Evolutionary conservation across 2,888 invertebrate genomes (phyloP).

Genomic region (Troilus luridus): DNA sequence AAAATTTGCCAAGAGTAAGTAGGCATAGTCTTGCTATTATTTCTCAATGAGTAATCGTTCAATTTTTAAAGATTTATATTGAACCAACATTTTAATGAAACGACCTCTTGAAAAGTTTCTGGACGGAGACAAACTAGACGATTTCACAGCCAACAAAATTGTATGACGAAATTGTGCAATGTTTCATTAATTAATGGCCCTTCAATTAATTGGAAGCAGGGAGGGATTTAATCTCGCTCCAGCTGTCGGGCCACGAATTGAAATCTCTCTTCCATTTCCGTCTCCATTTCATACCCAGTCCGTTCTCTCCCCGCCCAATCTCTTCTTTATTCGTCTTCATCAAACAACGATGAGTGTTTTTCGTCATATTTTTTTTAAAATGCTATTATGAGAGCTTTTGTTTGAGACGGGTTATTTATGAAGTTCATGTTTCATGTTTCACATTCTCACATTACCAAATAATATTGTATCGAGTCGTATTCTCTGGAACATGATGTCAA

Average conservation of each 20-base stretch:
- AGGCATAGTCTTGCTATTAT: too few relatives aligned
- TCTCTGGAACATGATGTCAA: too few relatives aligned
- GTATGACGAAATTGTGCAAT: neutral
- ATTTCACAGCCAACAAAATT: neutral
- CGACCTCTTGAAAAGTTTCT: neutral
- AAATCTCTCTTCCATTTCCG: constrained; percentile 5
- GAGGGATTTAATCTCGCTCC: constrained; percentile 15
- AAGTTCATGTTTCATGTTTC: too few relatives aligned
- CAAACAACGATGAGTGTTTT: neutral
- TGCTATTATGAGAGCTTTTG: neutral
- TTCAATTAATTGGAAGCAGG: constrained; percentile 28
- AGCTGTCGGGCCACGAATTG: neutral
- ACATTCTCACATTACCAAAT: too few relatives aligned
- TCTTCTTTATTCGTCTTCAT: neutral
- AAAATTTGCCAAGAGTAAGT: too few relatives aligned
- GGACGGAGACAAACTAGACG: neutral
- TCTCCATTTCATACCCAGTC: constrained; percentile 22
- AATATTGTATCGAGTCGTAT: too few relatives aligned
- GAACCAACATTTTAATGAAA: neutral
- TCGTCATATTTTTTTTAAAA: too few relatives aligned
- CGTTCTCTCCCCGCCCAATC: neutral
- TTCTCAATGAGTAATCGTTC: too few relatives aligned
- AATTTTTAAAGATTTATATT: neutral
- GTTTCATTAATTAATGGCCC: neutral
- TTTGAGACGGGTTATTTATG: too few relatives aligned